Evolutionary conservation across 2,797 vertebrate genomes (phyloP), one percentile per base, ranked within the genome.

Genomic region (Phoeniculus purpureus): DNA sequence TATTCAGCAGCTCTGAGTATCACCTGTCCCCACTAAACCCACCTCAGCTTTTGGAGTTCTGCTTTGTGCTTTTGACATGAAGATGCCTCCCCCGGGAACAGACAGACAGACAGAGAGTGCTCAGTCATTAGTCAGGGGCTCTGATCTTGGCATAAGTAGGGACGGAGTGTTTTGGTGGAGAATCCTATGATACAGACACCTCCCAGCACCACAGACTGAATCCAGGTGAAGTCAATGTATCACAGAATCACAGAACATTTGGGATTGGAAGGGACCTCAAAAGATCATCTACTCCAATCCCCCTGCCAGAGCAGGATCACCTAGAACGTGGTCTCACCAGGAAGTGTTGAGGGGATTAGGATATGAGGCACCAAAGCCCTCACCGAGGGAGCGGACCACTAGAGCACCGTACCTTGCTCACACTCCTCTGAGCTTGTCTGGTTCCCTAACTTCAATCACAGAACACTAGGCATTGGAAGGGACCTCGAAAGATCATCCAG

Each of bases 351-450:
- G 4, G 70, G 43, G 50, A 12, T 45, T 68, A 81, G 71, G 50
- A 25, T 34, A 13, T 1, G 0, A 90, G 56, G 29, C 68, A 60
- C 65, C 61, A 22, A 67, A 82, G 10, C 75, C 54, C 22, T 4
- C 11, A 37, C 21, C 7, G 58, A 60, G 37, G 34, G 16, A 81
- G n/a, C 20, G 1, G 3, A 51, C 22, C 34, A 3, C 71, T 29
- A 90, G 62, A 86, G 54, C 47, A 71, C 58, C 0, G 0, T 50
- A 47, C 34, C 78, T 86, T 70, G 18, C 34, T 48, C 0, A 0
- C 60, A 52, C 66, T 64, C 65, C 37, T 76, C 81, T 15, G 17
- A 77, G n/a, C 23, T 90, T 77, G 29, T n/a, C 75, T 79, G 66
- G 15, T 68, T 80, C 81, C 65, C 58, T 66, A 70, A 43, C 47